Evolutionary conservation across 2,888 invertebrate species (phyloP).

Genomic region (Omphaloscelis lunosa): DNA sequence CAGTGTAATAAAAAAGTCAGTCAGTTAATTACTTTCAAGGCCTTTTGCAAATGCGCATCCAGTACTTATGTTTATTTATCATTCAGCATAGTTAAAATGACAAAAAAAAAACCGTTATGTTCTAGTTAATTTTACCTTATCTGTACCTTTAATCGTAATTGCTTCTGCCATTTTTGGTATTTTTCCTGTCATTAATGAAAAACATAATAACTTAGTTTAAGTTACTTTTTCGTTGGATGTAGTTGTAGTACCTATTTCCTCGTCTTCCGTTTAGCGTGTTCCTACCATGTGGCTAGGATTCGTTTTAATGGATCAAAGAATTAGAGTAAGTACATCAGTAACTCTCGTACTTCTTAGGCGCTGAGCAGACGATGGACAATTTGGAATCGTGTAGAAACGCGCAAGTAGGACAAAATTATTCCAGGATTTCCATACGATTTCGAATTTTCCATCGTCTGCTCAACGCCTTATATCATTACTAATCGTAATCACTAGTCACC

Average conservation of each 20-base stretch:
- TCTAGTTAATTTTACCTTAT: conserved; percentile 36
- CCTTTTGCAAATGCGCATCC: conserved; percentile 5
- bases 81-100: conserved; percentile 20
- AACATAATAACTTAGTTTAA: conserved; percentile 1
- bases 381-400: too few relatives aligned
- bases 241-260: neutral
- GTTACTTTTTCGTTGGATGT: conserved; percentile 12
- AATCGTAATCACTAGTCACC: neutral
- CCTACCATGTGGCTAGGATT: conserved; percentile 7
- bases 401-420: too few relatives aligned
- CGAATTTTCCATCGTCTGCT: too few relatives aligned
- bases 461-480: too few relatives aligned
- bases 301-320: neutral
- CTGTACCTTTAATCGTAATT: conserved; percentile 41
- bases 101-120: conserved; percentile 18
- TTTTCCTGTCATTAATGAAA: conserved; percentile 43
- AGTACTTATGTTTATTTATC: neutral
- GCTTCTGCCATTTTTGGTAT: conserved; percentile 20
- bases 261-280: neutral
- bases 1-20: conserved; percentile 9
- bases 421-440: too few relatives aligned
- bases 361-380: too few relatives aligned
- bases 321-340: conserved; percentile 18
- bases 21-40: conserved; percentile 23
- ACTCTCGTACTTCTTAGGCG: neutral